These are phyloP conservation scores for Notarius quadriscutis DNA, from an alignment of 2,113 vertebrate species.

Conservation along the genomic window DNA sequence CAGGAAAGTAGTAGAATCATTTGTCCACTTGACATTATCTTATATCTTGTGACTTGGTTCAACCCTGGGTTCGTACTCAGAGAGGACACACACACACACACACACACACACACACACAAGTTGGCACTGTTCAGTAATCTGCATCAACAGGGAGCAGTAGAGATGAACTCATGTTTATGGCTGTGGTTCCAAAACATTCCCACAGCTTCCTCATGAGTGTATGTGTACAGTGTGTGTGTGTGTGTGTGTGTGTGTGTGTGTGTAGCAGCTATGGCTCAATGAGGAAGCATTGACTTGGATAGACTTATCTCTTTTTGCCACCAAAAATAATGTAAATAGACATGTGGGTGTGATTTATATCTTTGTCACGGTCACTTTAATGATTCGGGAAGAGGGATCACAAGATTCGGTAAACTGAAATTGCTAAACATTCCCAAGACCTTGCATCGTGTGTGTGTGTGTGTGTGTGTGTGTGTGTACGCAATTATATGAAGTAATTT, in stretches of 20 bases:
- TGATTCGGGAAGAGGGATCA: not conserved
- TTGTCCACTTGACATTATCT: not conserved
- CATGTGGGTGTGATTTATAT: not conserved
- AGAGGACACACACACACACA: not conserved
- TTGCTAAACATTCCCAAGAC: not conserved
- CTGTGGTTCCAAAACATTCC: slow-evolving; percentile 21
- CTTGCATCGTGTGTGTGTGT: not conserved
- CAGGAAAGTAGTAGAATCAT: not conserved
- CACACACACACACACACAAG: slow-evolving; percentile 20
- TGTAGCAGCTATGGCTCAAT: not conserved
- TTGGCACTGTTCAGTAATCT: not conserved
- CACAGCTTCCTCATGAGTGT: not conserved
- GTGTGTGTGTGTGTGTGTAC: not conserved
- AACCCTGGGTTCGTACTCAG: not conserved
- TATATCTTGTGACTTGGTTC: slow-evolving; percentile 17
- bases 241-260: slow-evolving; percentile 15
- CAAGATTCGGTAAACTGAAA: not conserved
- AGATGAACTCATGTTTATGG: slow-evolving; percentile 26
- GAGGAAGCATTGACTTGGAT: not conserved
- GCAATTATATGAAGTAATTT: not conserved
- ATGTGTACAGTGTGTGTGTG: not conserved
- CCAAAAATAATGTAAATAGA: not conserved
- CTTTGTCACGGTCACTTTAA: not conserved
- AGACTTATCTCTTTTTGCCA: not conserved
- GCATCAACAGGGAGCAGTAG: slow-evolving; percentile 39